phyloP scores from a whole-genome alignment of 1,140 invertebrate species.

The Belonocnema kinseyi region DNA sequence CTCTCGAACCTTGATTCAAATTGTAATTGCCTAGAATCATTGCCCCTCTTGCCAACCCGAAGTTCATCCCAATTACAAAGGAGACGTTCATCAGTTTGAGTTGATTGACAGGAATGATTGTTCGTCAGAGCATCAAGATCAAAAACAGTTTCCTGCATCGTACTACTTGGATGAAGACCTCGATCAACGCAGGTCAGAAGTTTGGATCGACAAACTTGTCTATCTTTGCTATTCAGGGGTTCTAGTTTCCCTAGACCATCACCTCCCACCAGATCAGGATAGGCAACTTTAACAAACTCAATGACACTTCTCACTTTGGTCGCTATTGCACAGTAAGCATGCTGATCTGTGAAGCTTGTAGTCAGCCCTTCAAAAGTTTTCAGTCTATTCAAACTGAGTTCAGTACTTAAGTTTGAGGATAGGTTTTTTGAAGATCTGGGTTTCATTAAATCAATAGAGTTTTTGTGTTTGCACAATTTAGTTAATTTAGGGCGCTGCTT shows the following conservation, averaged over 20 bases:
- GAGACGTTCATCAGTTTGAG: slow-evolving; percentile 46
- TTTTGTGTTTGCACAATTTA: slow-evolving; percentile 14
- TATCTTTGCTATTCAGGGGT: slow-evolving; percentile 80
- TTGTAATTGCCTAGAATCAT: slow-evolving; percentile 77
- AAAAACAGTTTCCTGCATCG: slow-evolving; percentile 83
- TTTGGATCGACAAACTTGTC: slow-evolving; percentile 80
- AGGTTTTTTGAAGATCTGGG: slow-evolving; percentile 36
- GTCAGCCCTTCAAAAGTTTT: slow-evolving; percentile 53
- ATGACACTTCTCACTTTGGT: slow-evolving; percentile 80
- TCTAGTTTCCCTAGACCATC: slow-evolving; percentile 76
- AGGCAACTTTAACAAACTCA: slow-evolving; percentile 85
- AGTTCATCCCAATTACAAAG: slow-evolving; percentile 79
- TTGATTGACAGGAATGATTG: slow-evolving; percentile 39
- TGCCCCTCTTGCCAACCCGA: slow-evolving; percentile 75
- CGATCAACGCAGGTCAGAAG: slow-evolving; percentile 79
- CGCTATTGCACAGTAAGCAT: slow-evolving; percentile 69
- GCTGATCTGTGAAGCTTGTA: slow-evolving; percentile 52
- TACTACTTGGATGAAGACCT: slow-evolving; percentile 77
- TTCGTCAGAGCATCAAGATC: slow-evolving; percentile 81
- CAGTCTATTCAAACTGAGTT: slow-evolving; percentile 42
- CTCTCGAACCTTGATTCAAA: slow-evolving; percentile 95
- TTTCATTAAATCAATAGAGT: slow-evolving; percentile 29
- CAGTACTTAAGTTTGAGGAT: not conserved
- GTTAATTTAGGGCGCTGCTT: slow-evolving; percentile 43
- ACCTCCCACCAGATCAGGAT: slow-evolving; percentile 82